Evolutionary conservation across 2,888 invertebrate species (phyloP).

Genomic region (Noctua janthina): DNA sequence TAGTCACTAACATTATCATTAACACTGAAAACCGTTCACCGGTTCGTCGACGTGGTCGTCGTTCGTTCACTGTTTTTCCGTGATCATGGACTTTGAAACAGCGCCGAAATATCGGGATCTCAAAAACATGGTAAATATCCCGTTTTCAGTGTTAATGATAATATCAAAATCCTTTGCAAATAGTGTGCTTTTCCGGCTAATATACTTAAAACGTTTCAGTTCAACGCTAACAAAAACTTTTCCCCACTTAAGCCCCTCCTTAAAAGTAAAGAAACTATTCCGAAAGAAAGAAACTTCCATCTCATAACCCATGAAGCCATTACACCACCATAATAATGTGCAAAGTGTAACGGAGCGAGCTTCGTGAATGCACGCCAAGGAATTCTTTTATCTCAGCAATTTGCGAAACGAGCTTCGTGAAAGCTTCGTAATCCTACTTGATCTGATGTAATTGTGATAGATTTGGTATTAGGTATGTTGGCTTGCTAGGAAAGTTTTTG

Average conservation of each 20-base stretch:
- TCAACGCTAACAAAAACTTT: neutral
- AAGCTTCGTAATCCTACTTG: conserved; percentile 67
- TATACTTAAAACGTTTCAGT: neutral
- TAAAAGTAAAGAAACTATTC: conserved; percentile 43
- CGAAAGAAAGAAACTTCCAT: conserved; percentile 55
- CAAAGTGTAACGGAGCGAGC: conserved; percentile 68
- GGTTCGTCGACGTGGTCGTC: no score
- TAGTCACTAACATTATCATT: neutral
- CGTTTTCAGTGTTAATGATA: no score
- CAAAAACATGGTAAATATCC: no score
- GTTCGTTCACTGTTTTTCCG: no score
- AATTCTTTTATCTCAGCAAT: conserved; percentile 75
- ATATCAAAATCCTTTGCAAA: neutral
- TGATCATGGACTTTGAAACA: no score
- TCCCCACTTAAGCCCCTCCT: conserved; percentile 6
- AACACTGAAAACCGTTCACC: no score
- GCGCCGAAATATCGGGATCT: no score
- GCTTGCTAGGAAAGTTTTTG: neutral
- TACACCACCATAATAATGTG: conserved; percentile 66
- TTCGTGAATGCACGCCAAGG: conserved; percentile 72
- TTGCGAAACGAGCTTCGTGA: conserved; percentile 71
- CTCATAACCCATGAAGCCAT: conserved; percentile 63
- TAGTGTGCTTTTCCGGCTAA: neutral
- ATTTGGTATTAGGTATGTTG: conserved; percentile 39
- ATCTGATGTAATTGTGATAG: conserved; percentile 68